Percentiles rank a stretch among this genome's conserved stretches.
Conservation (phyloP, 2,888 invertebrate genomes). For the Drosophila peninsularis region DNA sequence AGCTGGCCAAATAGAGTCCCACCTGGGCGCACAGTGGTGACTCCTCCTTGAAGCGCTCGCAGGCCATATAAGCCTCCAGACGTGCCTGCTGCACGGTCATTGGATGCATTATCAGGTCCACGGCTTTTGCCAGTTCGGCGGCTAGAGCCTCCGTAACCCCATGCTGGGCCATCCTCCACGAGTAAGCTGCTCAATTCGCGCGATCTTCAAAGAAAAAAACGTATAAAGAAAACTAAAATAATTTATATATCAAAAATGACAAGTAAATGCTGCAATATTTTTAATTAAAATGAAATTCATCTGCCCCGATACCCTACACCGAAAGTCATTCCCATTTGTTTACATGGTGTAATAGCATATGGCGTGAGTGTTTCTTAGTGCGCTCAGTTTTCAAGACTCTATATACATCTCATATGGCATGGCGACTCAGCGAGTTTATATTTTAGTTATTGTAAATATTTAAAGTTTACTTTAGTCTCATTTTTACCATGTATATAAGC, state of each 20-base stretch:
- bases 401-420: background rate
- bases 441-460: background rate
- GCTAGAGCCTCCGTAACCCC: constrained; percentile 85
- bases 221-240: no score
- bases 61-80: constrained; percentile 93
- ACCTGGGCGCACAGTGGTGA: constrained; percentile 94
- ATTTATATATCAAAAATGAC: background rate
- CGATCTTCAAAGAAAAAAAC: background rate
- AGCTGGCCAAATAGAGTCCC: constrained; percentile 91
- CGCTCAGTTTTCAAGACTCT: background rate
- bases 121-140: constrained; percentile 91
- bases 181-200: background rate
- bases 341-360: constrained; percentile 1
- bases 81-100: constrained; percentile 90
- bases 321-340: background rate
- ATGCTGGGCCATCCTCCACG: constrained; percentile 76
- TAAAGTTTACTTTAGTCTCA: no score
- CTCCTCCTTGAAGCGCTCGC: constrained; percentile 88
- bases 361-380: background rate
- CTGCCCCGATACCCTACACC: background rate
- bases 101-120: constrained; percentile 93
- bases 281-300: constrained; percentile 20
- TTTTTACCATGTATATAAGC: background rate
- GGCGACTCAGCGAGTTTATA: background rate
- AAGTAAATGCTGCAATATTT: constrained; percentile 32